Percentiles rank a stretch among this genome's conserved stretches.
These are phyloP conservation scores for Epizoanthus illoricatus DNA, from an alignment of 92 coral and sea anemone genomes.

Conservation along the genomic window DNA sequence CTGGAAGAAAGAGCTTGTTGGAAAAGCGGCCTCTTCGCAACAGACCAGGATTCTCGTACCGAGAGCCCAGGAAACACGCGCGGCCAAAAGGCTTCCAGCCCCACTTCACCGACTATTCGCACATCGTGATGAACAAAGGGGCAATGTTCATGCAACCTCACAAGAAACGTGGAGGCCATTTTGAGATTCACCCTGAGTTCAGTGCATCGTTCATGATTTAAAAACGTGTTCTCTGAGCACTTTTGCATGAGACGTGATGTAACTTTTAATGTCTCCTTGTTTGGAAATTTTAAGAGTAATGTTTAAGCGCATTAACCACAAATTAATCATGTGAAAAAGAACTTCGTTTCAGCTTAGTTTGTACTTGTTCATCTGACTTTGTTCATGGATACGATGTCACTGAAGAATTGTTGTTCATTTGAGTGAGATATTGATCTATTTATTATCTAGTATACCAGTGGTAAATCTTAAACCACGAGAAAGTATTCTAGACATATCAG, in stretches of 20 bases:
- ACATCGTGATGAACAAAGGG: conserved; percentile 62
- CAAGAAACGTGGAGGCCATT: conserved; percentile 68
- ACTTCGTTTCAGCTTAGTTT: too few relatives aligned
- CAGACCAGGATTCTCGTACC: conserved; percentile 31
- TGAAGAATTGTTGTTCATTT: too few relatives aligned
- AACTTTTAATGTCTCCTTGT: too few relatives aligned
- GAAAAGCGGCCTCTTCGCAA: conserved; percentile 29
- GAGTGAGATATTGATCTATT: too few relatives aligned
- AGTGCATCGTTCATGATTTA: conserved; percentile 26
- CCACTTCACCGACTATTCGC: conserved; percentile 19
- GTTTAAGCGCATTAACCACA: too few relatives aligned
- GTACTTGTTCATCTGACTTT: too few relatives aligned
- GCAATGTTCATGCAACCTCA: conserved; percentile 95
- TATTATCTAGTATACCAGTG: too few relatives aligned
- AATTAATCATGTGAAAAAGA: too few relatives aligned
- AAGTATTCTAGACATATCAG: too few relatives aligned
- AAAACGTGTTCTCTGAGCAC: background rate
- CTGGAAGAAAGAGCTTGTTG: conserved; percentile 14
- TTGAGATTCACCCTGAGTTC: conserved; percentile 95
- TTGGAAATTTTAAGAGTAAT: background rate
- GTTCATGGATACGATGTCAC: too few relatives aligned
- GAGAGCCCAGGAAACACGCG: background rate
- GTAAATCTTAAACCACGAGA: too few relatives aligned
- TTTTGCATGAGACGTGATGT: too few relatives aligned
- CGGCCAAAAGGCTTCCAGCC: conserved; percentile 19